Evolutionary conservation across 2,113 vertebrate genomes (phyloP), one percentile per base, ranked within the genome.

Genomic region (Elaphurus davidianus): DNA sequence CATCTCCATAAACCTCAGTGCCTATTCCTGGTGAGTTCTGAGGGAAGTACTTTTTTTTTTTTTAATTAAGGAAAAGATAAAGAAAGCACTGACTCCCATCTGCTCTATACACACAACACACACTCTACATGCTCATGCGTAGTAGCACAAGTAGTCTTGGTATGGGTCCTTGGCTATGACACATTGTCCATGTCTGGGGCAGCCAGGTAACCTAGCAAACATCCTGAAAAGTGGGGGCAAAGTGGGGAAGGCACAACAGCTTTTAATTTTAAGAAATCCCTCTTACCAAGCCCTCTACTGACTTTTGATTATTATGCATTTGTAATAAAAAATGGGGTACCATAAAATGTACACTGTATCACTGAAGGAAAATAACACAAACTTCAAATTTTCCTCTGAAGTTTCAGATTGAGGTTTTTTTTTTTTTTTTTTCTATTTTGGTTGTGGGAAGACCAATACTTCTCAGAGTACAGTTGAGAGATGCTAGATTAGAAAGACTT

Each of bases 401-500:
- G 50, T 91, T 94, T 78, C 23, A 91, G 50, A 91, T 54, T 40
- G 2, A 50, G 14, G 43, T 40, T 67, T 15, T 0, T 28, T 11
- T 47, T 17, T 28, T 40, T 84, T 87, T 78, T 17, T 28, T 40
- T 84, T 87, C 57, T 45, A 52, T 45, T n/a, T 93, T 90, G 50
- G 36, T 79, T 87, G 43, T 79, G 33, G 12, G 14, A 90, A 92
- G 50, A 67, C 9, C 4, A 27, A 2, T 55, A 90, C 17, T 87
- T 94, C 14, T 87, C 62, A 71, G 11, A 33, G 21, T 76, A 62
- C 3, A 89, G 59, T 62, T 76, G n/a, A 83, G 90, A 94, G 52
- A 96, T 94, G 52, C 43, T 25, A 93, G 25, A 91, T 96, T 62
- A 79, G 81, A 95, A 87, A 82, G 76, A 79, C 14, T 79, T 95